Evolutionary conservation across 35 echinoderm and acorn worm genomes (phyloP).

Genomic region (Antedon bifida): DNA sequence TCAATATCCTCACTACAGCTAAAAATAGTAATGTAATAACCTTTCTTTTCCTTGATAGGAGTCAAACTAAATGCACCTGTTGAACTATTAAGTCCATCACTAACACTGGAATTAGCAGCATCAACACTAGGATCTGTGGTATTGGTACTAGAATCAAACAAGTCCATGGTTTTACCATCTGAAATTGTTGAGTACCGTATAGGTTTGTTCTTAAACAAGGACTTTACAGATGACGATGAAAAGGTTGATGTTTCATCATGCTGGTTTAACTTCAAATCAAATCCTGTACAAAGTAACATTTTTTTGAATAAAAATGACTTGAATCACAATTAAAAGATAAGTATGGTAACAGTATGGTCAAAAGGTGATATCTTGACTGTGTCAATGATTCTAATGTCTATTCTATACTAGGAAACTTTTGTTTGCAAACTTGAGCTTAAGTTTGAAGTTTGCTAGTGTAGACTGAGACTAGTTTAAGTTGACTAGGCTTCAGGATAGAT

Average conservation of each 20-base stretch:
- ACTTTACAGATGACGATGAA: background rate
- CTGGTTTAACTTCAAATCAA: background rate
- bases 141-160: slow-evolving; percentile 48
- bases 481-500: too few species aligned
- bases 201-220: background rate
- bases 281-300: too few species aligned
- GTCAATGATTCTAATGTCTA: too few species aligned
- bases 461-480: too few species aligned
- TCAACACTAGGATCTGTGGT: slow-evolving; percentile 5
- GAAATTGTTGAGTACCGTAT: background rate
- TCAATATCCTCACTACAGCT: too few species aligned
- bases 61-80: background rate
- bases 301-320: too few species aligned
- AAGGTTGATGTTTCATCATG: background rate
- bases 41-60: slow-evolving; percentile 9
- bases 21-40: background rate
- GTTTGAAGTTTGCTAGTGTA: too few species aligned
- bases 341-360: too few species aligned
- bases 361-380: too few species aligned
- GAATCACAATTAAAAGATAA: too few species aligned
- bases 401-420: too few species aligned
- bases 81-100: background rate
- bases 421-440: too few species aligned
- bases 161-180: slow-evolving; percentile 31
- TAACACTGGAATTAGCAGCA: background rate